Base-by-base conservation (phyloP, 2,888 invertebrate genomes). In the Colletes collaris region DNA sequence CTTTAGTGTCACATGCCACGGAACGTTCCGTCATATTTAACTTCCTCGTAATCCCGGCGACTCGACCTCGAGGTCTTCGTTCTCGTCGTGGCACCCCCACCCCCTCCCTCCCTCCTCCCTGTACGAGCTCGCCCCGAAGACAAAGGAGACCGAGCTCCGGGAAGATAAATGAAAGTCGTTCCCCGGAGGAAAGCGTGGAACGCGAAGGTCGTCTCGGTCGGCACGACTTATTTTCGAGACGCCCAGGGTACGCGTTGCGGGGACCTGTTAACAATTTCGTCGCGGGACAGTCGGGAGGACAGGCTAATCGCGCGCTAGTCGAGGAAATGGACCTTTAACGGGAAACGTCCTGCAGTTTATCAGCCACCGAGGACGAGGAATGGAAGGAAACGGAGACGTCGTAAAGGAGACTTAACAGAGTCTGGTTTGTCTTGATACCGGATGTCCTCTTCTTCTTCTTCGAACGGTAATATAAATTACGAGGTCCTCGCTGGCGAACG, bases 151-250 rank as follows among this genome's bases (percentile, higher is more conserved):
- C 16, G 27, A n/a, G 27, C 27, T 27, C 27, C 55, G 3, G 66
- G 46, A 49, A 76, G 64, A 74, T 53, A 60, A 76, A 76, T 40
- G 75, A 60, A 64, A 37, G 64, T 59, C 64, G 63, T 75, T 75
- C 46, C 27, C 27, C 64, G 19, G 11, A 8, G 52, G 27, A 40
- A 27, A 40, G 10, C 4, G 2, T 44, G 44, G 5, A 13, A 10
- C 19, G 6, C 49, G 1, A 11, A 13, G n/a, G 6, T 52, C 46
- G 46, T 37, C 2, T n/a, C 49, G 10, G 49, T 60, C 65, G 53
- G 27, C 6, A n/a, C 63, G 50, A 58, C 58, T 52, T 68, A 37
- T 68, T 44, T 50, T 37, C 49, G 16, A 35, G 35, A n/a, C 53
- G 10, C 13, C 27, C 3, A 10, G 7, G 13, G 44, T 27, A 2